Conservation (phyloP, 1,140 invertebrate species). For the Musca domestica region DNA sequence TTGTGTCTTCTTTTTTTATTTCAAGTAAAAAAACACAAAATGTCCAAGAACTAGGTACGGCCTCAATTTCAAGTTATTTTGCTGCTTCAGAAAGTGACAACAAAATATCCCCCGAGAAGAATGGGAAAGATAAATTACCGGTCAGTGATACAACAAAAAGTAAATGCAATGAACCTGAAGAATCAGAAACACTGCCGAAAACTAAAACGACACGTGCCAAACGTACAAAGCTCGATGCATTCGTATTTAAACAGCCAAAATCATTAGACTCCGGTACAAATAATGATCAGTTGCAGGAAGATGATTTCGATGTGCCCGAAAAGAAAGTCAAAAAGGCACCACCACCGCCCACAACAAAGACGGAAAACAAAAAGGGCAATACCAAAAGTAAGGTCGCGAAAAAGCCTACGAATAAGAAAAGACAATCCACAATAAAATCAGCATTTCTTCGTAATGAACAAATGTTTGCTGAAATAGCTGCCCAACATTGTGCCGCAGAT, state of each 20-base stretch:
- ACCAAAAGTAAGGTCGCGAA: constrained; percentile 4
- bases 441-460: constrained; percentile 47
- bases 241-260: constrained; percentile 9
- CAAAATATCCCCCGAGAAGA: neutral
- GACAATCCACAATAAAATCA: constrained; percentile 41
- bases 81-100: neutral
- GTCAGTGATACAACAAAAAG: neutral
- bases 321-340: constrained; percentile 41
- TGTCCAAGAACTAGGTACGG: neutral
- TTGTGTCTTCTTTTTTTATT: neutral
- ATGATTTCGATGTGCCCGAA: constrained; percentile 31
- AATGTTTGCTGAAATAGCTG: constrained; percentile 44
- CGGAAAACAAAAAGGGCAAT: constrained; percentile 9
- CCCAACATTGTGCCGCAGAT: constrained; percentile 44
- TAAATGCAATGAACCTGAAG: neutral
- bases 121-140: neutral
- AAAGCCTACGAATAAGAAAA: constrained; percentile 19
- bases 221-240: constrained; percentile 25
- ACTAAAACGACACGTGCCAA: constrained; percentile 23
- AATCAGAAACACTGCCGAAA: neutral
- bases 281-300: constrained; percentile 3
- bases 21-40: constrained; percentile 5
- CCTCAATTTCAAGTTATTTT: constrained; percentile 11
- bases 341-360: constrained; percentile 32
- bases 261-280: neutral